A percentile compares a stretch with the other conserved stretches of the same genome.
Evolutionary conservation across 2,113 vertebrate species (phyloP).

Genomic region (Speoplatyrhinus poulsoni): DNA sequence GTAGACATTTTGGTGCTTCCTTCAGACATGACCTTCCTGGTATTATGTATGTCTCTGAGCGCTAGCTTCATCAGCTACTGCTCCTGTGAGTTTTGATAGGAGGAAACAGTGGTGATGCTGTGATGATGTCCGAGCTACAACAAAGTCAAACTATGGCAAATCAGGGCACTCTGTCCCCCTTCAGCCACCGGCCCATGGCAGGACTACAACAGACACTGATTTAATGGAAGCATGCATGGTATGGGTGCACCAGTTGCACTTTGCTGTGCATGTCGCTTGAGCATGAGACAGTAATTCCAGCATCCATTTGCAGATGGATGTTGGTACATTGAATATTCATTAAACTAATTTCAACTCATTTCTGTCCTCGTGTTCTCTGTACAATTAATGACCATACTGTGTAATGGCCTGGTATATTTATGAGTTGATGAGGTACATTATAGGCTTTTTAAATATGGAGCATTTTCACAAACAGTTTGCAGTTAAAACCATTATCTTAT

Average conservation of each 20-base stretch:
- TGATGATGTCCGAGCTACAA: conserved; percentile 6
- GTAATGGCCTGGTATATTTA: conserved; percentile 57
- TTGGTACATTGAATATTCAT: conserved; percentile 36
- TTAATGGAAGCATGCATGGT: conserved; percentile 13
- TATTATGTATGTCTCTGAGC: background rate
- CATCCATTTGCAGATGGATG: conserved; percentile 35
- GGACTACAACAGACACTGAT: conserved; percentile 1
- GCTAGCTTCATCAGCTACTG: background rate
- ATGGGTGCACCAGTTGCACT: conserved; percentile 21
- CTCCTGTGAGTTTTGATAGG: conserved; percentile 21
- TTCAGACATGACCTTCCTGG: conserved; percentile 7
- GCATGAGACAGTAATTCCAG: conserved; percentile 21
- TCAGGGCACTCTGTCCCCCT: conserved; percentile 1
- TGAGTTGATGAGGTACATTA: conserved; percentile 45
- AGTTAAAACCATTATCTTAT: too few species aligned
- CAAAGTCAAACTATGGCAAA: background rate
- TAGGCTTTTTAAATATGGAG: conserved; percentile 42
- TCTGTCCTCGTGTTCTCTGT: conserved; percentile 25
- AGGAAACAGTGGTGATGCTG: conserved; percentile 21
- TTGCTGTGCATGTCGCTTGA: conserved; percentile 10
- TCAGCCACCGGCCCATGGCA: background rate
- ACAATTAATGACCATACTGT: conserved; percentile 51
- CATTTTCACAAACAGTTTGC: background rate
- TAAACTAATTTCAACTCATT: conserved; percentile 51
- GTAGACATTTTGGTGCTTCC: conserved; percentile 4